A percentile compares a stretch with the other conserved stretches of the same genome.
These are phyloP conservation scores for Rallus limicola DNA, from an alignment of 2,113 vertebrate genomes.

Conservation along the genomic window DNA sequence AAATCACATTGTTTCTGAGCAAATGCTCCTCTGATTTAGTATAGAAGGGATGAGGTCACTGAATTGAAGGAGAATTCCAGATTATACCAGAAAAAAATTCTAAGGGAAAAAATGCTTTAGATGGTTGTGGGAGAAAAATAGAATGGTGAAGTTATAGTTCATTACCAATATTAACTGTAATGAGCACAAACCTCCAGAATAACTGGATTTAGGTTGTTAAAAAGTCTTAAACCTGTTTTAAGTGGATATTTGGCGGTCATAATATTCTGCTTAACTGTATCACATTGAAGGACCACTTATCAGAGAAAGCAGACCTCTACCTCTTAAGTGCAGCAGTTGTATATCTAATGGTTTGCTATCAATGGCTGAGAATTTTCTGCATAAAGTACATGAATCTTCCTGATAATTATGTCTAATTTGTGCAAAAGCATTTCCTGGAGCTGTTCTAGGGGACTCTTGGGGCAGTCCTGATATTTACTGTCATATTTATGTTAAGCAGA, in stretches of 20 bases:
- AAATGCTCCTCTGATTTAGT: neutral
- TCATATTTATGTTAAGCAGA: neutral
- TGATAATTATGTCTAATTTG: neutral
- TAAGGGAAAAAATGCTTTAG: neutral
- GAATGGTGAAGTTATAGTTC: neutral
- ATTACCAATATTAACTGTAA: neutral
- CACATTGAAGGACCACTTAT: neutral
- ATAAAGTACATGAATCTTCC: neutral
- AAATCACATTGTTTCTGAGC: neutral
- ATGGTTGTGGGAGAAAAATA: neutral
- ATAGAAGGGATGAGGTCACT: neutral
- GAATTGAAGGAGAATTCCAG: neutral
- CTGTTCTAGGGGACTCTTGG: neutral
- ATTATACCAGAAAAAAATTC: neutral
- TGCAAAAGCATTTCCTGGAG: neutral
- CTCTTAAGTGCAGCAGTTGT: neutral
- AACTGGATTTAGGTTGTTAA: neutral
- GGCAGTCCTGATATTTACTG: neutral
- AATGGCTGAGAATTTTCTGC: neutral
- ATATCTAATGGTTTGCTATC: neutral
- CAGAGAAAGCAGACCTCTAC: neutral
- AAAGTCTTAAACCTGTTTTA: neutral
- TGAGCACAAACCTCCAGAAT: neutral
- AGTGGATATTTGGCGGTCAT: neutral
- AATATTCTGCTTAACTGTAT: neutral